Percentiles rank a stretch among this genome's conserved stretches.
Conservation (phyloP, 2,113 vertebrate species). For the Prionailurus viverrinus region DNA sequence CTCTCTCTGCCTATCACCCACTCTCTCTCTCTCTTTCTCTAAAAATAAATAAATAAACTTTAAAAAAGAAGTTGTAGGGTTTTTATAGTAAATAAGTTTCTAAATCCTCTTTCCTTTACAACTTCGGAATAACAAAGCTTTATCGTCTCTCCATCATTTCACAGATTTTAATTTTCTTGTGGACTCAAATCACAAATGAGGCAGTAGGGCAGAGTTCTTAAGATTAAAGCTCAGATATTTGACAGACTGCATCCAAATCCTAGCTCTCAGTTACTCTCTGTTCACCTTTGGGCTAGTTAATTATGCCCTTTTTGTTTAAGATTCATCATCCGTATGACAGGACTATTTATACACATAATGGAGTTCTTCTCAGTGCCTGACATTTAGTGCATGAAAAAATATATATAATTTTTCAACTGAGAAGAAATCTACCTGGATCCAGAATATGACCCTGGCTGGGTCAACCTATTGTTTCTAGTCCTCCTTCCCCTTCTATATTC, state of each 20-base stretch:
- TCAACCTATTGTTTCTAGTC: background rate
- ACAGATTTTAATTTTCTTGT: background rate
- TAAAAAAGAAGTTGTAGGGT: background rate
- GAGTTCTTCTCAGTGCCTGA: background rate
- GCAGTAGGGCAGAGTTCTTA: background rate
- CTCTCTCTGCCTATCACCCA: no score
- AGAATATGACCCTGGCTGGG: background rate
- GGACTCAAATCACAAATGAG: background rate
- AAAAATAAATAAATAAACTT: no score
- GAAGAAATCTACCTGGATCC: background rate
- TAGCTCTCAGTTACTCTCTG: background rate
- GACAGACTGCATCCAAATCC: background rate
- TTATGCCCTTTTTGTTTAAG: background rate
- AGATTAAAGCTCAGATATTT: background rate
- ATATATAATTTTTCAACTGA: background rate
- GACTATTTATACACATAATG: background rate
- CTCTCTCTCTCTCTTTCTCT: no score
- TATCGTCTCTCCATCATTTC: background rate
- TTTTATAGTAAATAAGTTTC: background rate
- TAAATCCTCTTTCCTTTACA: background rate
- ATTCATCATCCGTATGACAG: background rate
- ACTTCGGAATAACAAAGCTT: background rate
- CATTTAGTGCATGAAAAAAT: background rate
- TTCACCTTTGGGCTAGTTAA: background rate
- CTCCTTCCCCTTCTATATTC: background rate